Conservation (phyloP, 2,888 invertebrate species). For the Dasysyrphus tricinctus region DNA sequence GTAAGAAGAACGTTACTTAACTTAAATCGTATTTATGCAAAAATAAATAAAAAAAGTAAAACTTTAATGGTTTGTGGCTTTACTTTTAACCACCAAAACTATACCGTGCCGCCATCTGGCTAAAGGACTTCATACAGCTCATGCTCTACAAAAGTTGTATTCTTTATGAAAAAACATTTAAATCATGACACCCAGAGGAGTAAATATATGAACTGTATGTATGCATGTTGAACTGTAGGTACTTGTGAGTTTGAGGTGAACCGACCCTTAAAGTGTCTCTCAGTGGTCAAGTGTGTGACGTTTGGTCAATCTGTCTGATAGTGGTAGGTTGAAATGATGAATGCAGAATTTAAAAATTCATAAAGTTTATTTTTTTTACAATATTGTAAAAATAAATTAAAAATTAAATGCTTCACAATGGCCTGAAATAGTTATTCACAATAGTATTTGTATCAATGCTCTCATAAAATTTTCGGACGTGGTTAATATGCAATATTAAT, state of each 20-base stretch:
- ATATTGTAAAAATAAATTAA: conserved; percentile 44
- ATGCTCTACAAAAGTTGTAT: conserved; percentile 42
- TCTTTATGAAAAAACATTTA: conserved; percentile 41
- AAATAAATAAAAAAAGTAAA: conserved; percentile 46
- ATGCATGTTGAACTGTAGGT: neutral
- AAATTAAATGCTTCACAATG: conserved; percentile 34
- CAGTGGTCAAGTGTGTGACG: conserved; percentile 57
- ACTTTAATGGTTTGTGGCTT: conserved; percentile 68
- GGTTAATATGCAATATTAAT: conserved; percentile 70
- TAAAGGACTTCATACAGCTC: conserved; percentile 41
- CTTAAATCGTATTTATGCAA: conserved; percentile 52
- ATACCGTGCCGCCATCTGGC: conserved; percentile 63
- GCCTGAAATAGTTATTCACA: conserved; percentile 12
- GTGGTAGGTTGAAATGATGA: conserved; percentile 2
- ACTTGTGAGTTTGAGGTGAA: conserved; percentile 39
- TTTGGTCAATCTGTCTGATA: conserved; percentile 35
- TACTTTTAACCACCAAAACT: conserved; percentile 65
- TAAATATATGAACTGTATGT: neutral
- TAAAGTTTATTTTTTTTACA: neutral
- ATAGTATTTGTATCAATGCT: conserved; percentile 19
- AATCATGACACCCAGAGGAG: conserved; percentile 61
- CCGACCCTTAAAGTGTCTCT: conserved; percentile 55
- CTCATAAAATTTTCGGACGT: conserved; percentile 31
- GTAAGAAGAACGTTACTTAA: conserved; percentile 37
- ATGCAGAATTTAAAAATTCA: conserved; percentile 55